These are phyloP conservation scores for Byasa hedistus DNA, from an alignment of 2,888 invertebrate genomes.

Conservation along the genomic window DNA sequence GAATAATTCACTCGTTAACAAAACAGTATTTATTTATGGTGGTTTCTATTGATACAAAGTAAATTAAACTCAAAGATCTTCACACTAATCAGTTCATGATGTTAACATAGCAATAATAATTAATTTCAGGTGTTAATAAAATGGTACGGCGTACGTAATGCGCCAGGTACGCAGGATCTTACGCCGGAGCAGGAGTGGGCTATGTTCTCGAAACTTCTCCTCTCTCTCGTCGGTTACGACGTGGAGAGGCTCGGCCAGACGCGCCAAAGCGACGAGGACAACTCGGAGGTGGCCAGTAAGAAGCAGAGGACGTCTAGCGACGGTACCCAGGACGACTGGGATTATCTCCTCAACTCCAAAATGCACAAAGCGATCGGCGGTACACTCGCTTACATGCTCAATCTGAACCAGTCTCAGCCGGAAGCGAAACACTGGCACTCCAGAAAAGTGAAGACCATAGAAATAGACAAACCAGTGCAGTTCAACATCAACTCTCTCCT, in stretches of 20 bases:
- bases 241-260: conserved; percentile 78
- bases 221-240: conserved; percentile 86
- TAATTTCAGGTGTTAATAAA: conserved; percentile 81
- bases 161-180: conserved; percentile 90
- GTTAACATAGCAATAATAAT: background rate
- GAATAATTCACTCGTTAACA: no score
- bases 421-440: conserved; percentile 34
- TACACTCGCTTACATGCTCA: conserved; percentile 67
- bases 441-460: conserved; percentile 36
- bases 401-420: conserved; percentile 45
- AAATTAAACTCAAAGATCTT: no score
- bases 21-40: no score
- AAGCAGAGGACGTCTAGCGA: conserved; percentile 89
- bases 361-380: conserved; percentile 75
- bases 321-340: conserved; percentile 91
- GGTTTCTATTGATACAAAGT: no score
- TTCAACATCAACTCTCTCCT: conserved; percentile 84
- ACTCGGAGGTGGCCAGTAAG: conserved; percentile 82
- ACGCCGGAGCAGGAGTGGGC: conserved; percentile 89
- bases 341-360: conserved; percentile 81
- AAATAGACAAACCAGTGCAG: conserved; percentile 56
- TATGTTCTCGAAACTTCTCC: conserved; percentile 82
- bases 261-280: conserved; percentile 64
- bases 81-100: no score
- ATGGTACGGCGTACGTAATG: conserved; percentile 94